These are phyloP conservation scores for Creontiades dilutus DNA, from an alignment of 2,888 invertebrate genomes.

Conservation along the genomic window DNA sequence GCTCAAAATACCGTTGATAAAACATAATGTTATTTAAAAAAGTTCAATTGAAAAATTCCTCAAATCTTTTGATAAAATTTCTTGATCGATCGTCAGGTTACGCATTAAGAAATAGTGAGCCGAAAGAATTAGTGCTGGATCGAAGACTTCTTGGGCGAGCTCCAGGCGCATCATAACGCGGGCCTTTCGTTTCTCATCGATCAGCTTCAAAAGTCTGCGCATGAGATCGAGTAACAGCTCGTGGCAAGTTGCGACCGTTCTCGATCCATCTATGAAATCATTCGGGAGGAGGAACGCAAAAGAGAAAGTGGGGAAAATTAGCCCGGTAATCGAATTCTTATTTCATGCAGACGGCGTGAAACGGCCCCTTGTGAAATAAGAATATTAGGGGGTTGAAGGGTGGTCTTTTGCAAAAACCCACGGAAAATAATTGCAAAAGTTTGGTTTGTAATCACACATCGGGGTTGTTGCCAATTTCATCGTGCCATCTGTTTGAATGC, in stretches of 20 bases:
- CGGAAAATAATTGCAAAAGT: conserved; percentile 3
- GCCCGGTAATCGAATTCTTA: conserved; percentile 53
- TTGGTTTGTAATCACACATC: background rate
- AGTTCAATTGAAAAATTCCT: too few relatives aligned
- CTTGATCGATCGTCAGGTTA: too few relatives aligned
- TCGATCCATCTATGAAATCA: conserved; percentile 52
- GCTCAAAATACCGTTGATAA: too few relatives aligned
- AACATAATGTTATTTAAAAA: too few relatives aligned
- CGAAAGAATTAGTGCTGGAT: too few relatives aligned
- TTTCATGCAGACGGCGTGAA: conserved; percentile 34
- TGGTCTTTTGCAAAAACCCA: background rate
- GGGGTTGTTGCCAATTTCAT: background rate
- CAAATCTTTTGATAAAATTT: too few relatives aligned
- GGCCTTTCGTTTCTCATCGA: conserved; percentile 25
- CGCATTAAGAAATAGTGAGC: too few relatives aligned
- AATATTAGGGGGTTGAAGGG: conserved; percentile 30
- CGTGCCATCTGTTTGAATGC: conserved; percentile 7
- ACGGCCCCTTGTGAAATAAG: background rate
- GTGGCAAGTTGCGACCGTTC: conserved; percentile 7
- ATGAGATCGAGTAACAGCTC: background rate
- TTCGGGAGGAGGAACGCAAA: conserved; percentile 47
- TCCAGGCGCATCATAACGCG: background rate
- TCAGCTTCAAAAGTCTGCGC: conserved; percentile 23
- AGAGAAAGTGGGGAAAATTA: conserved; percentile 60
- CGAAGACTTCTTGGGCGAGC: too few relatives aligned